Evolutionary conservation across 2,888 invertebrate genomes (phyloP), one percentile per base, ranked within the genome.

Genomic region (Chrysotoxum bicinctum): DNA sequence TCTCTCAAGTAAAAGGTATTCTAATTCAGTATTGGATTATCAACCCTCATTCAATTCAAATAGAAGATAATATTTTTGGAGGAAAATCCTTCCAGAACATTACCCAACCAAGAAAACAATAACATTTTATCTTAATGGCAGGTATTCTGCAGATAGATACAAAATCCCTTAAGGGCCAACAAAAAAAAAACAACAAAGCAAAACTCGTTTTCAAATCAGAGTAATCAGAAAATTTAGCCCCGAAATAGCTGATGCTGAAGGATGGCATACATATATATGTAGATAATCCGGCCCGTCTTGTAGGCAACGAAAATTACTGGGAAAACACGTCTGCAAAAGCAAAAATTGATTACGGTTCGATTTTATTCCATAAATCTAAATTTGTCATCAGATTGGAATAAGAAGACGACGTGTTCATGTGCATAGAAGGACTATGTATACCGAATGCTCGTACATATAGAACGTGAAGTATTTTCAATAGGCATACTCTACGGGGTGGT

Each of bases 341-440:
- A 85, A 73, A 70, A 73, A 76, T 56, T 76, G 80, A 85, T 81
- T 85, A 81, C 80, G 80, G 80, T 85, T 76, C 60, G 85, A 81
- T 64, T 68, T 72, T 66, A 50, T 64, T 37, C 70, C 73, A 81
- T 85, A 85, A 81, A 81, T 85, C 85, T 81, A 81, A 85, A 85
- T 85, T 85, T 85, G 85, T 85, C 85, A 76, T 70, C 76, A 58
- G 54, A 40, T 69, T 21, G 60, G 64, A 19, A 66, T 52, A 45
- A 60, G 45, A 32, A 45, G 56, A 8, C 12, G 56, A 68, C 50
- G 64, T 66, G 50, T 66, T 66, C 50, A 26, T 19, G 19, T 4
- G 9, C 6, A 1, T 19, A 56, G 12, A 43, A 45, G 64, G 64
- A 43, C 30, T 43, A n/a, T 6, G 7, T 26, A 43, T 16, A 48